A percentile compares a stretch with the other conserved stretches of the same genome.
Evolutionary conservation across 1,140 invertebrate genomes (phyloP).

Genomic region (Apis mellifera): Amel_HAv3.1 CM009941.2:13676001-13676500

Average conservation of each 20-base stretch:
- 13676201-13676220: too few relatives aligned
- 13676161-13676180: background rate
- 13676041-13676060: background rate
- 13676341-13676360: conserved; percentile 3
- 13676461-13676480: too few relatives aligned
- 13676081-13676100: too few relatives aligned
- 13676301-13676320: background rate
- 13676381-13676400: conserved; percentile 18
- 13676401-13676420: background rate
- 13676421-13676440: conserved; percentile 26
- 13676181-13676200: too few relatives aligned
- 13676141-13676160: background rate
- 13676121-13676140: background rate
- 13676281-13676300: background rate
- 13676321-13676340: background rate
- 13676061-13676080: too few relatives aligned
- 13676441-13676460: background rate
- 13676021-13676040: too few relatives aligned
- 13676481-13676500: background rate
- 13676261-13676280: background rate
- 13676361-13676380: background rate
- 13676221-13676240: background rate
- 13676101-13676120: background rate
- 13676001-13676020: background rate
- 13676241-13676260: background rate